Percentiles rank a stretch among this genome's conserved stretches.
Evolutionary conservation across 2,797 vertebrate genomes (phyloP).

Genomic region (Crocodylus rhombifer): DNA sequence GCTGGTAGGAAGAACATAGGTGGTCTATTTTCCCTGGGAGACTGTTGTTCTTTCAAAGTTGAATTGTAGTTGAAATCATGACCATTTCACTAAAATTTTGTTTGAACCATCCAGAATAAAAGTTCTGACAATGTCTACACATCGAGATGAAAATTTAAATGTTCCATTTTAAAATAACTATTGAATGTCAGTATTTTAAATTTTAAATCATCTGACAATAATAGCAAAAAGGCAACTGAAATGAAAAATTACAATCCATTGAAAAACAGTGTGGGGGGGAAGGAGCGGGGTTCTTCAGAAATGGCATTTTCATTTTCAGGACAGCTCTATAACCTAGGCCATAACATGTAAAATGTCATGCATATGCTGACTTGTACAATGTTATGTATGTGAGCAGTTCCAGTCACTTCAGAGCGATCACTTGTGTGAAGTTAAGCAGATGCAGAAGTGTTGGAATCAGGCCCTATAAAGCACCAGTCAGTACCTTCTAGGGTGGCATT

Average conservation of each 20-base stretch:
- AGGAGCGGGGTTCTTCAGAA: background rate
- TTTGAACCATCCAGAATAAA: background rate
- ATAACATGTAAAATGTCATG: background rate
- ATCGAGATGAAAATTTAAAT: background rate
- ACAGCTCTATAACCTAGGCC: background rate
- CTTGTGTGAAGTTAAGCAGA: background rate
- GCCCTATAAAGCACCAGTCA: background rate
- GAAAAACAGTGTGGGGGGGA: background rate
- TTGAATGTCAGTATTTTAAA: too few species aligned
- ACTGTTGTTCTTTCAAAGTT: background rate
- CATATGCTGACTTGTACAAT: background rate
- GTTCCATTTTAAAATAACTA: background rate
- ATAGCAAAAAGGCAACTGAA: background rate
- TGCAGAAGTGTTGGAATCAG: background rate
- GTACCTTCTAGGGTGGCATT: background rate
- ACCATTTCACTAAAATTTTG: background rate
- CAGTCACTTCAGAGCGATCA: background rate
- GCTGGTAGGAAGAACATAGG: background rate
- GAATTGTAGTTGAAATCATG: background rate
- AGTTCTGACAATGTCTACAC: background rate
- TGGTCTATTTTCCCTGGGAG: background rate
- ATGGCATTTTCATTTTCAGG: background rate
- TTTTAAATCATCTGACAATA: too few species aligned
- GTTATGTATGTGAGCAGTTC: background rate
- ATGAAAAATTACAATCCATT: background rate